A percentile compares a stretch with the other conserved stretches of the same genome.
Conservation (phyloP, 2,797 vertebrate genomes). For the Macropodus opercularis region DNA sequence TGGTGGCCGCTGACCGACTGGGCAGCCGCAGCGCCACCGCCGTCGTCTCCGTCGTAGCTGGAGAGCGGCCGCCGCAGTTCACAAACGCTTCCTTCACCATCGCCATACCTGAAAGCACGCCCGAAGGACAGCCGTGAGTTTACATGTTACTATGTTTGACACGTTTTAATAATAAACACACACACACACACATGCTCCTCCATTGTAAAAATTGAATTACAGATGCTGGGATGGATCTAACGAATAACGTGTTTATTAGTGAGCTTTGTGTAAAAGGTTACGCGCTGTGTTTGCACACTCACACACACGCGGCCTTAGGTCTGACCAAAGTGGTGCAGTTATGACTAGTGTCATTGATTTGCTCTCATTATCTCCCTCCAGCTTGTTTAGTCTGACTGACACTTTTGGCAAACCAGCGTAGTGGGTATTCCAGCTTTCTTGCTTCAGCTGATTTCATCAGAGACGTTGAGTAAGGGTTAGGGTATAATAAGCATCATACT, state of each 20-base stretch:
- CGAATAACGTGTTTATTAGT: conserved; percentile 5
- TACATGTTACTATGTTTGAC: conserved; percentile 6
- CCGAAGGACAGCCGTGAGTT: conserved; percentile 84
- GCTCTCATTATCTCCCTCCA: conserved; percentile 23
- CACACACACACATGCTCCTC: background rate
- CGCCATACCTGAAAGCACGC: conserved; percentile 83
- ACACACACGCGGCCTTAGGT: background rate
- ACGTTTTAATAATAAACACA: conserved; percentile 14
- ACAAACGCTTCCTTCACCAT: conserved; percentile 83
- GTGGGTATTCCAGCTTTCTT: conserved; percentile 11
- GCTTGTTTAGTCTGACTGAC: conserved; percentile 29
- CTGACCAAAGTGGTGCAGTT: conserved; percentile 7
- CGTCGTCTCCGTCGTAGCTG: conserved; percentile 85
- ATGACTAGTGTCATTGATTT: conserved; percentile 27
- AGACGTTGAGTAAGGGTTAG: background rate
- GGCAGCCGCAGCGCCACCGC: conserved; percentile 83
- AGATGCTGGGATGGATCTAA: conserved; percentile 13
- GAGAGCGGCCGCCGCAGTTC: conserved; percentile 86
- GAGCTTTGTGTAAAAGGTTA: background rate
- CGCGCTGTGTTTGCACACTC: too few species aligned
- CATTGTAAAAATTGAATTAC: conserved; percentile 1
- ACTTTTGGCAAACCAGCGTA: conserved; percentile 34
- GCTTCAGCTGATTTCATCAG: conserved; percentile 14
- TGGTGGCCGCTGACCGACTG: conserved; percentile 84
- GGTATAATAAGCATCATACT: conserved; percentile 1